phyloP scores from a whole-genome alignment of 2,797 vertebrate genomes.

The Phoeniculus purpureus region DNA sequence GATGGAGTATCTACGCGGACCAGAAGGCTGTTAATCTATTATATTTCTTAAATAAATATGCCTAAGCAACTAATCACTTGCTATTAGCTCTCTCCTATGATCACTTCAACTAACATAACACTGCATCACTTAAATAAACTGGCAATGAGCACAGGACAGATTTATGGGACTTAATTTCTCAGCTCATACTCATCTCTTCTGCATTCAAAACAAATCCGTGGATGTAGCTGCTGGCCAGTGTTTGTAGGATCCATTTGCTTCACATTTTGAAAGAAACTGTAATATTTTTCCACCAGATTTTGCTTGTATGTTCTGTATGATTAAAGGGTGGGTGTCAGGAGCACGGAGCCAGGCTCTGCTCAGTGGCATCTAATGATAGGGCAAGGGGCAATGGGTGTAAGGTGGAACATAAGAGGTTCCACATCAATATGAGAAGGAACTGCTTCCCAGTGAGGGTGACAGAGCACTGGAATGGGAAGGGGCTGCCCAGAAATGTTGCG shows the following conservation, averaged over 20 bases:
- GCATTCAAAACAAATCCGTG: slow-evolving; percentile 46
- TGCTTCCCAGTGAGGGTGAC: too few relatives aligned
- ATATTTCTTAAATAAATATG: slow-evolving; percentile 63
- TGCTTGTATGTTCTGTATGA: not conserved
- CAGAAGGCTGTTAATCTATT: slow-evolving; percentile 59
- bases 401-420: too few relatives aligned
- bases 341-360: too few relatives aligned
- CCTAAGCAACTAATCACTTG: slow-evolving; percentile 49
- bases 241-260: slow-evolving; percentile 52
- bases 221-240: slow-evolving; percentile 1
- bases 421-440: too few relatives aligned
- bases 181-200: slow-evolving; percentile 37
- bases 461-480: too few relatives aligned
- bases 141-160: slow-evolving; percentile 4
- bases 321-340: too few relatives aligned
- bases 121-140: slow-evolving; percentile 57
- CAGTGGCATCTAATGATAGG: too few relatives aligned
- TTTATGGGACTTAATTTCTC: slow-evolving; percentile 49
- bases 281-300: not conserved
- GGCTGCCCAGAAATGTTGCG: too few relatives aligned
- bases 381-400: too few relatives aligned
- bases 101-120: slow-evolving; percentile 49
- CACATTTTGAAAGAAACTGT: slow-evolving; percentile 11
- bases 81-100: slow-evolving; percentile 54
- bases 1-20: slow-evolving; percentile 43